phyloP scores from a whole-genome alignment of 2,113 vertebrate genomes.

The Scytalopus superciliaris region DNA sequence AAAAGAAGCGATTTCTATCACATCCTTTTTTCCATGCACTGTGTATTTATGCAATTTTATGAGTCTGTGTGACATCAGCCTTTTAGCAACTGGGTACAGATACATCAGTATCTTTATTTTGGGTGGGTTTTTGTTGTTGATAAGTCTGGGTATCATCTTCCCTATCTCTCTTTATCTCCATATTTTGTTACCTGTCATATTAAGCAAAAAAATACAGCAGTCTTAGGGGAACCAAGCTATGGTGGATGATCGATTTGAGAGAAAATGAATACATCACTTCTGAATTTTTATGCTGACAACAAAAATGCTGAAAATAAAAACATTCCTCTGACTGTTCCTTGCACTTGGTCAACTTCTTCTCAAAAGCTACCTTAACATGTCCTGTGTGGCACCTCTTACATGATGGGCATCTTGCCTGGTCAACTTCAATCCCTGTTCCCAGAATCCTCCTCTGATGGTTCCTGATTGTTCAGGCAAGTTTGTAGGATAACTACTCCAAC shows the following conservation, averaged over 20 bases:
- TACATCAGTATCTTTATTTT: background rate
- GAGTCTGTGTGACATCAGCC: background rate
- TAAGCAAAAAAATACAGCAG: background rate
- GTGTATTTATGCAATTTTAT: background rate
- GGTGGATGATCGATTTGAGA: background rate
- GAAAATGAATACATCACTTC: background rate
- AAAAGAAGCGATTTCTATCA: background rate
- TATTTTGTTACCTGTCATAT: background rate
- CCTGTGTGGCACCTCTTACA: background rate
- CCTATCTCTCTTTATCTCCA: background rate
- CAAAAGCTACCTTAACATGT: rapidly evolving
- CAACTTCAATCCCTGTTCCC: background rate
- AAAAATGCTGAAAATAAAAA: background rate
- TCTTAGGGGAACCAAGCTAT: background rate
- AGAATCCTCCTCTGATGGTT: background rate
- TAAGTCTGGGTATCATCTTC: background rate
- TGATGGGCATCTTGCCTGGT: background rate
- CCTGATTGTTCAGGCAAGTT: background rate
- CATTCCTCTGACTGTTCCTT: background rate
- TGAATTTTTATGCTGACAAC: background rate
- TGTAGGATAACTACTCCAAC: background rate
- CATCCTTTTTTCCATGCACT: background rate
- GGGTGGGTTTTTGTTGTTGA: background rate
- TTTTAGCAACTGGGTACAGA: background rate
- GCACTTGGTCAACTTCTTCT: background rate